Conservation (phyloP, 1,140 invertebrate genomes). For the Aphis craccivora region DNA sequence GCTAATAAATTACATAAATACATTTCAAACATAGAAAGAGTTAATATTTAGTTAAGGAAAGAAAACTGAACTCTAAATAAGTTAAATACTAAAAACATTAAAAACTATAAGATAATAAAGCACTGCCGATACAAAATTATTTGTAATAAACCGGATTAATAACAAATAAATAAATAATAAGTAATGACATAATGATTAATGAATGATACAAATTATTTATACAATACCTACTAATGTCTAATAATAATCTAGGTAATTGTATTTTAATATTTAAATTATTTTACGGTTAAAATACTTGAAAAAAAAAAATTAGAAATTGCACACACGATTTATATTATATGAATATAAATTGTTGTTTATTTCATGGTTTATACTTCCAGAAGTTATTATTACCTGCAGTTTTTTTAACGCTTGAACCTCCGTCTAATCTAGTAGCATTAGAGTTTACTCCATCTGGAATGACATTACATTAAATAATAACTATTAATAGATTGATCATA, state of each 20-base stretch:
- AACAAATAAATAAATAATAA: neutral
- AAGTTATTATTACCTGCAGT: constrained; percentile 20
- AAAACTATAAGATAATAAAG: neutral
- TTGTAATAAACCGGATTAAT: neutral
- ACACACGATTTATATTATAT: neutral
- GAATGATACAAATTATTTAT: neutral
- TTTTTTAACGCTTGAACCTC: neutral
- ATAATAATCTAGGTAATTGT: neutral
- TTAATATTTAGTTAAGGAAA: neutral
- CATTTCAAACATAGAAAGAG: neutral
- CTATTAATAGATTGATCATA: constrained; percentile 1
- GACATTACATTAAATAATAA: constrained; percentile 6
- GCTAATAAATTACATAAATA: neutral
- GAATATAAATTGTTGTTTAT: neutral
- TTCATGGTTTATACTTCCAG: neutral
- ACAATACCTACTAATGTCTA: neutral
- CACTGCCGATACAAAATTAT: neutral
- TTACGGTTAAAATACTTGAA: neutral
- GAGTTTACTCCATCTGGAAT: constrained; percentile 35
- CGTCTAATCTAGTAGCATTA: constrained; percentile 2
- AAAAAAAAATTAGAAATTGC: neutral
- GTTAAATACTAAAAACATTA: neutral
- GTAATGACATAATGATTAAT: neutral
- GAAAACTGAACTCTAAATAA: neutral
- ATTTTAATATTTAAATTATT: neutral